Evolutionary conservation across 1,140 invertebrate species (phyloP), one percentile per base, ranked within the genome.

Genomic region (Lordiphosa collinella): DNA sequence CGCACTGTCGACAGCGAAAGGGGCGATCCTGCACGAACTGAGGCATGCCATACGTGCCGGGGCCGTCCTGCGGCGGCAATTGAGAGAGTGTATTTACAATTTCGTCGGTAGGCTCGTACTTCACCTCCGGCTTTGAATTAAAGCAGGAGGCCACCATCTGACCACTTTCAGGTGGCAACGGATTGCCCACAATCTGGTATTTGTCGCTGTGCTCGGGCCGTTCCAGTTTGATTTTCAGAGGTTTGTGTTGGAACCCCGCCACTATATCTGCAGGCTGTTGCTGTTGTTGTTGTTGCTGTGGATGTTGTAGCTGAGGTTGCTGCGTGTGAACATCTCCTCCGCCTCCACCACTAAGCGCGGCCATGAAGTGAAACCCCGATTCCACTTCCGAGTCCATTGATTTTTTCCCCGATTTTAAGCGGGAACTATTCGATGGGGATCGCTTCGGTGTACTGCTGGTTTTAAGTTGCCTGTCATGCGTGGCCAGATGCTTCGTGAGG

Each of bases 1-100:
- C 90, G 73, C 95, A 96, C 3, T 92, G 90, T 0, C 89, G 89
- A 82, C 95, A 96, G 1, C 91, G 90, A 88, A 95, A 96, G 1
- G 94, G 91, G 71, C 96, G 96, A 66, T 96, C 96, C 31, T 85
- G 64, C 37, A 82, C 69, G 38, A 78, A 69, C 47, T 85, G 68
- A 1, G 73, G 73, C 62, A 74, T 74, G 1, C 78, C 70, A 34
- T 87, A 74, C 22, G 65, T 78, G 34, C 62, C 55, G 12, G 68
- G 71, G 9, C 82, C 82, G 49, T 68, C 65, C 54, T 69, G 73
- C 35, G 76, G 48, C 43, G 72, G 78, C 49, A 84, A 14, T 48
- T 84, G 79, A 46, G 79, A 73, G 8, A 84, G 48, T 35, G 76
- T 84, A 66, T 70, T 61, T 65, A 60, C 78, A 59, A 85, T 73